Conservation (phyloP, 2,797 vertebrate genomes). For the Molossus alvarezi region DNA sequence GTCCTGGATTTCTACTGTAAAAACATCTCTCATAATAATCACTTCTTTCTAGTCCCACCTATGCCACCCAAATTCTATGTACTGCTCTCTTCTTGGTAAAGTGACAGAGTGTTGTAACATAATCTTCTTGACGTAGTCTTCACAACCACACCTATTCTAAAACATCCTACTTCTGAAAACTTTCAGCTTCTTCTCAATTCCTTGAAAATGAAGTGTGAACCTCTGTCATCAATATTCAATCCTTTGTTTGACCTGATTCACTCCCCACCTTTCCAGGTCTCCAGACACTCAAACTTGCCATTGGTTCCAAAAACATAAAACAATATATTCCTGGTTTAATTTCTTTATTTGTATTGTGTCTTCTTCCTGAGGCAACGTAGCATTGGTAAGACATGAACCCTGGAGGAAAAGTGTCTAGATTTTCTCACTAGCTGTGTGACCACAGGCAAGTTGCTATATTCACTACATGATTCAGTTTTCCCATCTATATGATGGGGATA, state of each 20-base stretch:
- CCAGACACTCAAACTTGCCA: slow-evolving; percentile 5
- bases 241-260: slow-evolving; percentile 9
- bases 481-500: background rate
- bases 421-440: background rate
- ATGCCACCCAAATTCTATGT: background rate
- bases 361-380: slow-evolving; percentile 31
- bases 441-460: background rate
- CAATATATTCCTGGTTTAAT: background rate
- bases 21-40: background rate
- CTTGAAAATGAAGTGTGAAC: slow-evolving; percentile 20
- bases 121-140: background rate
- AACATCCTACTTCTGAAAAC: background rate
- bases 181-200: slow-evolving; percentile 10
- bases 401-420: background rate
- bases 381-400: slow-evolving; percentile 27
- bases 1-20: background rate
- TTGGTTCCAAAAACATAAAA: slow-evolving; percentile 3
- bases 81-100: background rate
- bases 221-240: background rate
- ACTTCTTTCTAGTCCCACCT: background rate
- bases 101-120: background rate
- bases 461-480: background rate
- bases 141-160: background rate
- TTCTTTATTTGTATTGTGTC: slow-evolving; percentile 37
- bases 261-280: background rate